Evolutionary conservation across 2,113 vertebrate species (phyloP), one percentile per base, ranked within the genome.

Genomic region (Python bivittatus): DNA sequence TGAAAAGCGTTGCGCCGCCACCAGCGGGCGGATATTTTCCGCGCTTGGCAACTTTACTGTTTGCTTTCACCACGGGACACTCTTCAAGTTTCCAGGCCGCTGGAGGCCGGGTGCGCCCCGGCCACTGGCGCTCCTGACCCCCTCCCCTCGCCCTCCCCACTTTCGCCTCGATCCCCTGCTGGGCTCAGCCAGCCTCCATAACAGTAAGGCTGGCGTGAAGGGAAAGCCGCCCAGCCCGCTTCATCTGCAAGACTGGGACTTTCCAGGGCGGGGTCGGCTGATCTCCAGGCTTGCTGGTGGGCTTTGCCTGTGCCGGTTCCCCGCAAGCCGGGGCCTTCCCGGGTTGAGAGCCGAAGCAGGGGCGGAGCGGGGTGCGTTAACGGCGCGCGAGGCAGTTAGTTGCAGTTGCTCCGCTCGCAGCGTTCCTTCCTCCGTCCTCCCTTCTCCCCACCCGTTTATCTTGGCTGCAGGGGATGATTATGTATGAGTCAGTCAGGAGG

Each of bases 211-310:
- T 83, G 54, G 91, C 68, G 87, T 23, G 44, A 87, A 87, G 58
- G 84, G 84, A 38, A 29, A 29, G 33, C 84, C n/a, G 90, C 84
- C 84, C 13, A 9, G 88, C 57, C 57, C 56, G 1, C 7, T 44
- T 52, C 57, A 9, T 10, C 1, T 33, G 61, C 33, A 57, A 33
- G 33, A 33, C 57, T 33, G 92, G 92, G 92, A 90, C 88, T 90
- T 92, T 86, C 92, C 92, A 64, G 60, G 84, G 84, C 61, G 88
- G 84, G 33, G 44, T 56, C 72, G 72, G 1, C 20, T 79, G 42
- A 79, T 38, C 72, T 79, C 17, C 72, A 42, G 33, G 72, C 72
- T 20, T 79, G 72, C 33, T 79, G 72, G 72, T 79, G 72, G 72
- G 72, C 72, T 79, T 79, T 79, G 72, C 72, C 72, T 42, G 72